These are phyloP conservation scores for Heliconius ismenius DNA, from an alignment of 2,888 invertebrate genomes.

Conservation along the genomic window DNA sequence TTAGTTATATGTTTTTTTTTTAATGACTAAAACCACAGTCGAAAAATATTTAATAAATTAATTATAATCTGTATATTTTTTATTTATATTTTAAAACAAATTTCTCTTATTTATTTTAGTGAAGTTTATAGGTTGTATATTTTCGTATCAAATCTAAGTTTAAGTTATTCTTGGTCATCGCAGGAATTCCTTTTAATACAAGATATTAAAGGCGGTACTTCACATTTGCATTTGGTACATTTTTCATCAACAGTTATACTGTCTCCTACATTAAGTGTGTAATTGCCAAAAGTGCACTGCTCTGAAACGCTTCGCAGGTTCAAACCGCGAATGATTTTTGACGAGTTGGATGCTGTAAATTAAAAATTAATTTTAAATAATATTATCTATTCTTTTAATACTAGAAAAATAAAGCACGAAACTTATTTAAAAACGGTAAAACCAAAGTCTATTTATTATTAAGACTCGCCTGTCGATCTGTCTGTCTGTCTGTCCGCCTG, in stretches of 20 bases:
- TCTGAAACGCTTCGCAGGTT: slow-evolving; percentile 60
- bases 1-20: not conserved
- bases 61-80: slow-evolving; percentile 5
- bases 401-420: not conserved
- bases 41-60: slow-evolving; percentile 3
- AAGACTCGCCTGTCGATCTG: too few species aligned
- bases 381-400: not conserved
- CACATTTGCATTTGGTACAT: slow-evolving; percentile 70
- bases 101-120: not conserved
- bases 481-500: not conserved
- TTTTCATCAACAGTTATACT: slow-evolving; percentile 64
- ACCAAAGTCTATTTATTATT: too few species aligned
- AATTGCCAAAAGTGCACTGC: slow-evolving; percentile 70
- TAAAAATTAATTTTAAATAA: not conserved
- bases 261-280: slow-evolving; percentile 70
- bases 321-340: slow-evolving; percentile 62
- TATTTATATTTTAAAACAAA: not conserved
- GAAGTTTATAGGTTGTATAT: not conserved
- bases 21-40: not conserved
- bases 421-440: not conserved
- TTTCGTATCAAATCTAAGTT: not conserved
- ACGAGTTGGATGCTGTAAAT: slow-evolving; percentile 59
- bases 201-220: slow-evolving; percentile 72
- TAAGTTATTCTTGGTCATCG: slow-evolving; percentile 40
- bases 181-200: slow-evolving; percentile 63